Conservation (phyloP, 2,113 vertebrate genomes). For the Nestor notabilis region DNA sequence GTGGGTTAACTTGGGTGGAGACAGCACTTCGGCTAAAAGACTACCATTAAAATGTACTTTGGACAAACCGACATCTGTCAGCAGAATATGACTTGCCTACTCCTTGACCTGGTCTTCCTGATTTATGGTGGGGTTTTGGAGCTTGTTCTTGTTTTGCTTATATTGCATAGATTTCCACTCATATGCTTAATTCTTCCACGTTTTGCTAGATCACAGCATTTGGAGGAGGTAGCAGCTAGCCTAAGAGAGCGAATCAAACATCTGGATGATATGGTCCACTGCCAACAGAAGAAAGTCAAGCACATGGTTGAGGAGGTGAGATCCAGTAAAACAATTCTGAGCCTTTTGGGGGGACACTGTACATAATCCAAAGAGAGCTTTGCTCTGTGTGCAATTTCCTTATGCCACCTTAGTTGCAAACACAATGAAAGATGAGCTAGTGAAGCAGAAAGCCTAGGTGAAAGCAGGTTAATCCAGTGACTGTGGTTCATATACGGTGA, state of each 20-base stretch:
- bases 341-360: background rate
- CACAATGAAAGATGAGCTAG: background rate
- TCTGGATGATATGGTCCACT: conserved; percentile 97
- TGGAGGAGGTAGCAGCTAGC: conserved; percentile 84
- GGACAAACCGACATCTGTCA: background rate
- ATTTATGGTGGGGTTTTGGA: background rate
- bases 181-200: background rate
- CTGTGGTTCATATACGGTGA: background rate
- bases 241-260: conserved; percentile 92
- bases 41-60: background rate
- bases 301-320: conserved; percentile 97
- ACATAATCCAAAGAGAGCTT: background rate
- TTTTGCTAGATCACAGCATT: conserved; percentile 79
- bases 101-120: background rate
- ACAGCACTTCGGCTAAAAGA: background rate
- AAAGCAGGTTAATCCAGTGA: background rate
- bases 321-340: background rate
- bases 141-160: background rate
- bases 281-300: conserved; percentile 97
- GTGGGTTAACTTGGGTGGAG: conserved; percentile 14
- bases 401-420: background rate
- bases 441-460: background rate
- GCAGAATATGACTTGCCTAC: background rate
- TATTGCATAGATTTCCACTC: background rate
- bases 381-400: background rate